Evolutionary conservation across 2,888 invertebrate species (phyloP), one percentile per base, ranked within the genome.

Genomic region (Xestoiulus laeticollis): DNA sequence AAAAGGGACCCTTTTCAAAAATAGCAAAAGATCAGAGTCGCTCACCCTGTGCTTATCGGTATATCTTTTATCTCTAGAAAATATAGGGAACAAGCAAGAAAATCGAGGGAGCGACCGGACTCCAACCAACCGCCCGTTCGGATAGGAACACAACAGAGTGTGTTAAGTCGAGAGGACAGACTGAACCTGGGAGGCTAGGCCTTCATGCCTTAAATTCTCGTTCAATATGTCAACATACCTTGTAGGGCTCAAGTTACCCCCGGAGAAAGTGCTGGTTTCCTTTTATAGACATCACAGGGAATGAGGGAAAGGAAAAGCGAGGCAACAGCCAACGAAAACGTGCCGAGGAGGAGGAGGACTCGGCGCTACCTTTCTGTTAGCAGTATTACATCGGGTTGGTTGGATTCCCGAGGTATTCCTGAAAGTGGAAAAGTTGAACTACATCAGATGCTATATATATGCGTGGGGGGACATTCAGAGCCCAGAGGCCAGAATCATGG

Each of bases 91-190:
- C 38, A 44, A 85, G 85, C 85, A 26, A 85, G 85, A 85, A 85
- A 85, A 38, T 38, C 85, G 43, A 85, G 85, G 85, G 85, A 85
- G 85, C 85, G 85, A 85, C 85, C 44, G 85, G 85, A 85, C 85
- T 85, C 85, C 85, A n/a, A 85, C 85, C 85, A 85, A 85, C 85
- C 85, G 85, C 85, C 85, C 85, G 85, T 85, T 85, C 85, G 85
- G 85, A 85, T 43, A 85, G 85, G 44, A 85, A 85, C 85, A 85
- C 43, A 43, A 85, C 85, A 84, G 44, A 43, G 85, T 44, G 43
- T 85, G 85, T 85, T 85, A 87, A 87, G 87, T 53, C 88, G 86
- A 86, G 88, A 88, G 87, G 48, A 82, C 87, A 87, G 88, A 88
- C 88, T 88, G 88, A 84, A 86, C 32, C 48, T 48, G 38, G 44